Base-by-base conservation (phyloP, 2,797 vertebrate genomes). In the Thaleichthys pacificus region DNA sequence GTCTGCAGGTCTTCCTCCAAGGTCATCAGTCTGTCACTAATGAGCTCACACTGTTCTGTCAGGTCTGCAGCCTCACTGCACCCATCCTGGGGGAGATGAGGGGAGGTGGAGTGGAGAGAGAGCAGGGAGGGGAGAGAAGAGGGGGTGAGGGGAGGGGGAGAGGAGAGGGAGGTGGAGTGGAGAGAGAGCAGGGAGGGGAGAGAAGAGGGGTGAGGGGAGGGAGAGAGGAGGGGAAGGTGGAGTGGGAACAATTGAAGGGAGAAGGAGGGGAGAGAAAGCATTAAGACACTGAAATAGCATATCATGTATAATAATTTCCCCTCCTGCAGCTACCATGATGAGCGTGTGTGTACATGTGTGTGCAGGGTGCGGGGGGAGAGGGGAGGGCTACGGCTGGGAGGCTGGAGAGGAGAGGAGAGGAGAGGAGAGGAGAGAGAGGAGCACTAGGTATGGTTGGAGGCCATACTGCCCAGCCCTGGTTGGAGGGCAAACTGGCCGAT, bases 1-100 rank as follows among this genome's bases (percentile, higher is more conserved):
- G 57, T 81, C 77, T 93, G 94, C 77, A 98, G 88, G 60, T 95
- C 93, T 28, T 95, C 93, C 85, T 98, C 97, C 83, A 98, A 87
- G 84, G 84, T 87, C 81, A 93, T 71, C 49, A 97, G 84, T 81
- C 93, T 93, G 80, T 93, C 86, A 74, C 92, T 88, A 88, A 97
- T 96, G 80, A 89, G 85, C 89, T 96, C 93, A 57, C 96, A 96
- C 81, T 91, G 94, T 86, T 94, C 94, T 22, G 85, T 93, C 83
- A 97, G 64, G 80, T 94, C 90, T 5, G 72, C 66, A 26, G 83
- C 75, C 51, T 89, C 89, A 3, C 89, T 79, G 84, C 87, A 81
- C 83, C 89, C 84, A 87, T 79, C 65, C 91, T 42, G 72, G 80
- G 42, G 75, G n/a, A 54, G 38, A 63, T 24, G 32, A 68, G 76